phyloP scores from a whole-genome alignment of 2,113 vertebrate genomes.

The Castor canadensis region DNA sequence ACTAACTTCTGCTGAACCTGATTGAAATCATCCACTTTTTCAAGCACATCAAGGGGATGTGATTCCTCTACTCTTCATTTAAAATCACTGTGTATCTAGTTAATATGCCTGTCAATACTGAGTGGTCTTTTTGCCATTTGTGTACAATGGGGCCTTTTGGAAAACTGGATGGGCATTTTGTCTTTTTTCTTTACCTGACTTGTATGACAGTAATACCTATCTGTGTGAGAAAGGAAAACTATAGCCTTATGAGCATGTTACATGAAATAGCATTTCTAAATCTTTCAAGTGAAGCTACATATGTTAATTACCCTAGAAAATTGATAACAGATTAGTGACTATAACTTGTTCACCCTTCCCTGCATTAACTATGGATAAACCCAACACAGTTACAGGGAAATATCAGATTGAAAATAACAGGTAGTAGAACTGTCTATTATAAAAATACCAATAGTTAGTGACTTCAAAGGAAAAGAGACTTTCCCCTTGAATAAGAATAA shows the following conservation, averaged over 20 bases:
- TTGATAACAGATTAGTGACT: conserved; percentile 29
- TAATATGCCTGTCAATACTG: background rate
- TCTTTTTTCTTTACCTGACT: background rate
- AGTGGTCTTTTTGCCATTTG: background rate
- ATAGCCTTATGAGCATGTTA: background rate
- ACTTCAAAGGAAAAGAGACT: conserved; percentile 49
- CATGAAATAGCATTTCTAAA: conserved; percentile 53
- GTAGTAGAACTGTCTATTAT: background rate
- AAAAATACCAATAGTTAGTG: background rate
- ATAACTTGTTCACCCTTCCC: background rate
- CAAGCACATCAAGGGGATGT: background rate
- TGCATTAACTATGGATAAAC: background rate
- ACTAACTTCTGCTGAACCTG: background rate
- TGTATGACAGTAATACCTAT: background rate
- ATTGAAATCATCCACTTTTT: background rate
- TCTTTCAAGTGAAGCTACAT: conserved; percentile 61
- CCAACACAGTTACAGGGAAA: background rate
- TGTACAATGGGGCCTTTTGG: background rate
- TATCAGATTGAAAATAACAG: conserved; percentile 27
- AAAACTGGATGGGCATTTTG: background rate
- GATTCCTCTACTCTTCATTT: background rate
- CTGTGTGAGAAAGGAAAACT: conserved; percentile 32
- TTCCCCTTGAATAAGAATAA: background rate
- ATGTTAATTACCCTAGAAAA: conserved; percentile 55
- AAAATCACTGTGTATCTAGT: background rate